Evolutionary conservation across 2,113 vertebrate genomes (phyloP).

Genomic region (Grammomys dolichurus): DNA sequence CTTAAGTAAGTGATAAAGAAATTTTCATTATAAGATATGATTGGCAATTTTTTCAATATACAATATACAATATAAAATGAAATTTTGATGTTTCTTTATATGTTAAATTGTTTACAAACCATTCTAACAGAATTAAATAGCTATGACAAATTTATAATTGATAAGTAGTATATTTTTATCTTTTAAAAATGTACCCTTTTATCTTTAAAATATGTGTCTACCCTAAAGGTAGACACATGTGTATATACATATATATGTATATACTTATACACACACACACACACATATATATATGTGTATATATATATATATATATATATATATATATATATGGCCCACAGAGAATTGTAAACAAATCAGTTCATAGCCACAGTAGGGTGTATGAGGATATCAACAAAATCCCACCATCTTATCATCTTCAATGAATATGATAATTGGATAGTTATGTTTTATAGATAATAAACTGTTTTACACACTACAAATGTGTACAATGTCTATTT

Average conservation of each 20-base stretch:
- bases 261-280: fast-evolving
- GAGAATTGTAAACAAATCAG: conserved; percentile 1
- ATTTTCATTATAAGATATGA: conserved; percentile 23
- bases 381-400: not conserved
- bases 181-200: conserved; percentile 53
- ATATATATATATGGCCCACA: not conserved
- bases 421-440: not conserved
- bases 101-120: conserved; percentile 72
- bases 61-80: conserved; percentile 52
- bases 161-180: conserved; percentile 62
- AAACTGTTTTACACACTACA: too few species aligned
- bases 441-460: not conserved
- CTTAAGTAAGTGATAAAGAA: conserved; percentile 19
- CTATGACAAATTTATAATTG: conserved; percentile 66
- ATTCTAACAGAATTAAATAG: conserved; percentile 62
- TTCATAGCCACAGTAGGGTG: conserved; percentile 41
- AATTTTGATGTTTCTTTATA: not conserved
- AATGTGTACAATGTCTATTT: too few species aligned
- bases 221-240: not conserved
- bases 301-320: not conserved
- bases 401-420: not conserved
- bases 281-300: not conserved
- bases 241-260: not conserved
- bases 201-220: too few species aligned
- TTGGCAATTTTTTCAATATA: conserved; percentile 46